Evolutionary conservation across 2,888 invertebrate genomes (phyloP).

Genomic region (Diachrysia chrysitis): DNA sequence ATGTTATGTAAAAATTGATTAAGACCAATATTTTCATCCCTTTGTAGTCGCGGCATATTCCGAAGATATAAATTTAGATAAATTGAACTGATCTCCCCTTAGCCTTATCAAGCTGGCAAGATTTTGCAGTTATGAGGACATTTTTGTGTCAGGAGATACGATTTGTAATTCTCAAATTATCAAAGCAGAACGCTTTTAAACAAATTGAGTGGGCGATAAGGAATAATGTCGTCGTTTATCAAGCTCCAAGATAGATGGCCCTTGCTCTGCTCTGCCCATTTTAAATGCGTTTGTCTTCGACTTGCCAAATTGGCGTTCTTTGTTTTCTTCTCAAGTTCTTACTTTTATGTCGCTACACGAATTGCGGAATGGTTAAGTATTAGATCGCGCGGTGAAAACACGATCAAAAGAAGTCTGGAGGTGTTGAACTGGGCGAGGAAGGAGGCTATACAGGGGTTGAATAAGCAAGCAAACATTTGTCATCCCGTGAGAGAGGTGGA

Average conservation of each 20-base stretch:
- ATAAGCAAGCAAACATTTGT: slow-evolving; percentile 80
- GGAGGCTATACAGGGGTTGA: slow-evolving; percentile 72
- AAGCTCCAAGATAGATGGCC: slow-evolving; percentile 87
- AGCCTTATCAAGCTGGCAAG: slow-evolving; percentile 76
- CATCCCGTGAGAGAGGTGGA: slow-evolving; percentile 72
- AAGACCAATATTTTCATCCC: slow-evolving; percentile 28
- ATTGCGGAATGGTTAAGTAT: slow-evolving; percentile 63
- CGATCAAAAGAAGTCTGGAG: slow-evolving; percentile 61
- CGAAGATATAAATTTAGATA: slow-evolving; percentile 75
- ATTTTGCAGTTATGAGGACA: slow-evolving; percentile 82
- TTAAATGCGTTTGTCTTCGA: slow-evolving; percentile 89
- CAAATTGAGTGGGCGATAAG: slow-evolving; percentile 90
- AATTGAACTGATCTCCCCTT: slow-evolving; percentile 72
- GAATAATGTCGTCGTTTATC: slow-evolving; percentile 89
- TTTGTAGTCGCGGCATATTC: slow-evolving; percentile 53
- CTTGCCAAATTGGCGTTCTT: slow-evolving; percentile 87
- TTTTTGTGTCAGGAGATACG: slow-evolving; percentile 87
- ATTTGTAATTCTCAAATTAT: slow-evolving; percentile 89
- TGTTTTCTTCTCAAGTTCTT: slow-evolving; percentile 82
- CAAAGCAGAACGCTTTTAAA: slow-evolving; percentile 89
- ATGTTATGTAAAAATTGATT: not conserved
- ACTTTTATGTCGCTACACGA: slow-evolving; percentile 71
- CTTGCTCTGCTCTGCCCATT: slow-evolving; percentile 88
- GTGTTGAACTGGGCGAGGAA: slow-evolving; percentile 65
- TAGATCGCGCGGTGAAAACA: slow-evolving; percentile 64